phyloP scores from a whole-genome alignment of 2,888 invertebrate genomes.

The Cryptops parisi region DNA sequence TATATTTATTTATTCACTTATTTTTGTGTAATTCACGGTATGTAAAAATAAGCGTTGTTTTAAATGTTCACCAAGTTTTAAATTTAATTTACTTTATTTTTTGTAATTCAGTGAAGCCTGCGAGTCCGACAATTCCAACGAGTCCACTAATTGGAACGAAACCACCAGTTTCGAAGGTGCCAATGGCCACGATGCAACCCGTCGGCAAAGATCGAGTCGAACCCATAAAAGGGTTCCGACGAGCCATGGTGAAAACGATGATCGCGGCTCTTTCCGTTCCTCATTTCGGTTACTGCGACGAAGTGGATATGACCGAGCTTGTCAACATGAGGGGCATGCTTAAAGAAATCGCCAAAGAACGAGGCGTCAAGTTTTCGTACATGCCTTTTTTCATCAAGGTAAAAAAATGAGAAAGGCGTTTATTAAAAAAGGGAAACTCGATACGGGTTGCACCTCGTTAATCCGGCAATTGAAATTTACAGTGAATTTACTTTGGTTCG shows the following conservation, averaged over 20 bases:
- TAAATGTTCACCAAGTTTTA: no score
- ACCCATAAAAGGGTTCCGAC: slow-evolving; percentile 63
- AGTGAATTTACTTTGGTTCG: no score
- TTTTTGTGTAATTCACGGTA: no score
- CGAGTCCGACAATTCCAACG: background rate
- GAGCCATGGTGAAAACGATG: slow-evolving; percentile 95
- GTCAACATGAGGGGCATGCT: slow-evolving; percentile 51
- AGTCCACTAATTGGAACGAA: background rate
- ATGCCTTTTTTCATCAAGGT: slow-evolving; percentile 91
- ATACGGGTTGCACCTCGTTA: no score
- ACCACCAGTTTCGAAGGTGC: background rate
- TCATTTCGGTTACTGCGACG: slow-evolving; percentile 89
- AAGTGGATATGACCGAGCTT: slow-evolving; percentile 67
- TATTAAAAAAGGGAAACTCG: no score
- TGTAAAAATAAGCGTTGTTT: no score
- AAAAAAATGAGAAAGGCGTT: no score
- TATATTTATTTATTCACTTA: no score
- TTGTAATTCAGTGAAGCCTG: background rate
- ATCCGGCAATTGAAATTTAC: no score
- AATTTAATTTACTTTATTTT: background rate
- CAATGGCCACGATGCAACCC: slow-evolving; percentile 20
- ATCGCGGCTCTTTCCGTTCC: slow-evolving; percentile 75
- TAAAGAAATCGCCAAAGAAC: slow-evolving; percentile 44
- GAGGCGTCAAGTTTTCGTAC: slow-evolving; percentile 62
- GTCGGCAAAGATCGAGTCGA: slow-evolving; percentile 40